Percentiles rank a stretch among this genome's conserved stretches.
phyloP scores from a whole-genome alignment of 2,797 vertebrate genomes.

The Tangara arthus region DNA sequence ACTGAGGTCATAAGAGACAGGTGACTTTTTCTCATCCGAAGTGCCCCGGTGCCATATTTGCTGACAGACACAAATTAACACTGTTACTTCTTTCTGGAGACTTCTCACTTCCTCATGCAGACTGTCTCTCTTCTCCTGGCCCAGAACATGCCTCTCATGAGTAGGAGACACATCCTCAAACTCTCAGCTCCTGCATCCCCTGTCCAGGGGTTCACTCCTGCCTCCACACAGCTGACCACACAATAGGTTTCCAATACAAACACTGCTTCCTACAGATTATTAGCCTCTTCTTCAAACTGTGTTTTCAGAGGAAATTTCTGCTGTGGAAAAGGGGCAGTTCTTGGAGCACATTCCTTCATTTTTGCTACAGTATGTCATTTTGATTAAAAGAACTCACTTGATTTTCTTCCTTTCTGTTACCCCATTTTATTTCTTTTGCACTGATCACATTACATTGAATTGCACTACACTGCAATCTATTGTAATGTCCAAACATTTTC shows the following conservation, averaged over 20 bases:
- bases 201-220: not conserved
- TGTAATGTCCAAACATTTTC: not conserved
- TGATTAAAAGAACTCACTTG: not conserved
- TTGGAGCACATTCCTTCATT: not conserved
- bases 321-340: not conserved
- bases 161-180: accelerated
- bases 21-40: not conserved
- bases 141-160: not conserved
- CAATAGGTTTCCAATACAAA: not conserved
- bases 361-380: not conserved
- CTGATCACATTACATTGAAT: not conserved
- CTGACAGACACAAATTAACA: not conserved
- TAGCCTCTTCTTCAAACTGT: not conserved
- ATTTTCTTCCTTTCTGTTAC: not conserved
- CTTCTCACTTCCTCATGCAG: accelerated
- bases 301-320: not conserved
- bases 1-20: not conserved
- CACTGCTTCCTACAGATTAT: no score
- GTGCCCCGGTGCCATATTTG: no score
- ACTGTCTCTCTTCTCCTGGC: not conserved
- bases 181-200: not conserved
- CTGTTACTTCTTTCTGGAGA: not conserved
- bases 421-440: not conserved
- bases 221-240: accelerated
- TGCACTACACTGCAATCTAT: not conserved